Evolutionary conservation across 2,797 vertebrate genomes (phyloP).

Genomic region (Dermochelys coriacea): DNA sequence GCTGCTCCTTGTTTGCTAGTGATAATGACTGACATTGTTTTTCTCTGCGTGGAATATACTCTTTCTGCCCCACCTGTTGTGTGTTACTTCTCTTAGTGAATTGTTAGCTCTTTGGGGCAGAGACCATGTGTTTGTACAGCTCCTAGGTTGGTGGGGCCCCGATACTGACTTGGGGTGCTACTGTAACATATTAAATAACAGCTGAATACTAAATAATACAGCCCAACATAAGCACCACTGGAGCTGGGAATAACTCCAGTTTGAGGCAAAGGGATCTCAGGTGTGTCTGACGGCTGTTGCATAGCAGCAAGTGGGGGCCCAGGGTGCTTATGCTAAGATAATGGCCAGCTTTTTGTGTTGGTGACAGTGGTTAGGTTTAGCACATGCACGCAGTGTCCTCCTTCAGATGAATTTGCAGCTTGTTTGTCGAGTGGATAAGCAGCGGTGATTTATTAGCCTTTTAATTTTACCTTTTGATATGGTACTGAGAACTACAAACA

Average conservation of each 20-base stretch:
- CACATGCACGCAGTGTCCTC: too few relatives aligned
- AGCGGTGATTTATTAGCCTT: neutral
- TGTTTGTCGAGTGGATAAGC: neutral
- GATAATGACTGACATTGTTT: neutral
- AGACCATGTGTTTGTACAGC: neutral
- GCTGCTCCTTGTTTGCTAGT: neutral
- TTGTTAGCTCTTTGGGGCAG: too few relatives aligned
- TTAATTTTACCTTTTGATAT: accelerated
- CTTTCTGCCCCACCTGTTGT: neutral
- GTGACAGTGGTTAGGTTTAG: accelerated
- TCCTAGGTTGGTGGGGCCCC: neutral
- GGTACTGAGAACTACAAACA: accelerated
- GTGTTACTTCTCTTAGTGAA: neutral
- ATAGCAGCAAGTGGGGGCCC: neutral
- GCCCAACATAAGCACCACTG: too few relatives aligned
- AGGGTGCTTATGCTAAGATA: neutral
- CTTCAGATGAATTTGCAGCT: neutral
- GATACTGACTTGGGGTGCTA: neutral
- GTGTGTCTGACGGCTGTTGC: too few relatives aligned
- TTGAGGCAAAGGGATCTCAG: neutral
- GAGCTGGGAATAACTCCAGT: neutral
- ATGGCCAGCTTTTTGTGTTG: neutral
- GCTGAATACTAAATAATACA: neutral
- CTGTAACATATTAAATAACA: neutral
- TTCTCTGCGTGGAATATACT: too few relatives aligned